A percentile compares a stretch with the other conserved stretches of the same genome.
Conservation (phyloP, 2,113 vertebrate species). For the Beaufortia kweichowensis region DNA sequence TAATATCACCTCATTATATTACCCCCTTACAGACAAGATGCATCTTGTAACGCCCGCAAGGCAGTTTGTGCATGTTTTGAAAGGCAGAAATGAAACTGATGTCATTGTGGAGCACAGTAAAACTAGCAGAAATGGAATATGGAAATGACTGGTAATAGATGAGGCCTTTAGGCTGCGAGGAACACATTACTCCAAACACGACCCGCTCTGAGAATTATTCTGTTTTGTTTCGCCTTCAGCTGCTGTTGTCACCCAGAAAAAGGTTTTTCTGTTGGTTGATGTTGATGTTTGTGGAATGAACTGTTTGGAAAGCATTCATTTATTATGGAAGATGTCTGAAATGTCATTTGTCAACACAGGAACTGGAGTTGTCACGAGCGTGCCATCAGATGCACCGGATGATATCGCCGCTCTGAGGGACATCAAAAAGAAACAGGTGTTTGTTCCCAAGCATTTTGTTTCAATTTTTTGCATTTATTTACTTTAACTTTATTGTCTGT, state of each 20-base stretch:
- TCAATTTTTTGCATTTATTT: background rate
- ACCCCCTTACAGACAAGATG: background rate
- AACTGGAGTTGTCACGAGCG: constrained; percentile 94
- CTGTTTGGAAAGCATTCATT: background rate
- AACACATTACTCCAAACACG: background rate
- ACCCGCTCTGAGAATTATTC: background rate
- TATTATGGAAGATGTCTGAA: background rate
- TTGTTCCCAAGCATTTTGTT: background rate
- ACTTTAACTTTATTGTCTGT: background rate
- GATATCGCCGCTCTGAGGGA: constrained; percentile 92
- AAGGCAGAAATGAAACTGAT: background rate
- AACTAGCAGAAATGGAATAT: constrained; percentile 15
- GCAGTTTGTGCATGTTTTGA: constrained; percentile 1
- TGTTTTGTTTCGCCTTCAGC: background rate
- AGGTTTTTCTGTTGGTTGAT: background rate
- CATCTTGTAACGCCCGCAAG: background rate
- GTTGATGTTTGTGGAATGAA: background rate
- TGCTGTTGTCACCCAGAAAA: background rate
- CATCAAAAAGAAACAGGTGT: constrained; percentile 93
- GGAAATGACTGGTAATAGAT: constrained; percentile 11
- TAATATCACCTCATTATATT: background rate
- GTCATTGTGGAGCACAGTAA: background rate
- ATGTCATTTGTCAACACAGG: constrained; percentile 68
- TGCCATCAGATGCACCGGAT: constrained; percentile 95
- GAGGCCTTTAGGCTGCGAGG: background rate